Percentiles rank a stretch among this genome's conserved stretches.
These are phyloP conservation scores for Tachina grossa DNA, from an alignment of 2,888 invertebrate species.

Conservation along the genomic window DNA sequence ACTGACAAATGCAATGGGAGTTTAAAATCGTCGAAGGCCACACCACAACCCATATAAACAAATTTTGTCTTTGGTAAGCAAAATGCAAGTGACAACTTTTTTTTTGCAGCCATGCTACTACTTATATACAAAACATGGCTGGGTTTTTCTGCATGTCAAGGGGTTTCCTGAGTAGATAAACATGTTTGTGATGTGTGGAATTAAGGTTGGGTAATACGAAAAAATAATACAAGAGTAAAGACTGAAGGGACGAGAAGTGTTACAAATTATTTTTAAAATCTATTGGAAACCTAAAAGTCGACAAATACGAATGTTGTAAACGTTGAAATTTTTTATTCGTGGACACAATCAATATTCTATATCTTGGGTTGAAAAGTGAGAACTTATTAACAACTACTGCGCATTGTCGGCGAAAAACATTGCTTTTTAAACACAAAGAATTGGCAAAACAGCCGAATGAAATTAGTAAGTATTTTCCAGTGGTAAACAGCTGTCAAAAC, in stretches of 20 bases:
- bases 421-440: conserved; percentile 67
- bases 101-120: conserved; percentile 49
- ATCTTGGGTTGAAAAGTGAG: conserved; percentile 66
- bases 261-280: conserved; percentile 10
- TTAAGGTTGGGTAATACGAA: conserved; percentile 20
- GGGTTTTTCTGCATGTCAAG: conserved; percentile 51
- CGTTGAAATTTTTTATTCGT: conserved; percentile 49
- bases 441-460: conserved; percentile 43
- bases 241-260: conserved; percentile 6
- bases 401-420: conserved; percentile 70
- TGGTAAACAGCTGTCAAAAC: conserved; percentile 54
- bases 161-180: conserved; percentile 47
- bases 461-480: conserved; percentile 54
- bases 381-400: conserved; percentile 70
- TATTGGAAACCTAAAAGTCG: conserved; percentile 1
- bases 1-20: conserved; percentile 57
- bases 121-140: conserved; percentile 57
- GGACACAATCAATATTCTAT: conserved; percentile 66
- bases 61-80: conserved; percentile 64
- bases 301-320: conserved; percentile 33
- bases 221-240: background rate
- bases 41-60: conserved; percentile 43
- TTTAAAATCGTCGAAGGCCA: conserved; percentile 49
- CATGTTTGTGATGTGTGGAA: conserved; percentile 23
- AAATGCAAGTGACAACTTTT: conserved; percentile 51